Conservation (phyloP, 2,888 invertebrate genomes). For the Thecophora atra region DNA sequence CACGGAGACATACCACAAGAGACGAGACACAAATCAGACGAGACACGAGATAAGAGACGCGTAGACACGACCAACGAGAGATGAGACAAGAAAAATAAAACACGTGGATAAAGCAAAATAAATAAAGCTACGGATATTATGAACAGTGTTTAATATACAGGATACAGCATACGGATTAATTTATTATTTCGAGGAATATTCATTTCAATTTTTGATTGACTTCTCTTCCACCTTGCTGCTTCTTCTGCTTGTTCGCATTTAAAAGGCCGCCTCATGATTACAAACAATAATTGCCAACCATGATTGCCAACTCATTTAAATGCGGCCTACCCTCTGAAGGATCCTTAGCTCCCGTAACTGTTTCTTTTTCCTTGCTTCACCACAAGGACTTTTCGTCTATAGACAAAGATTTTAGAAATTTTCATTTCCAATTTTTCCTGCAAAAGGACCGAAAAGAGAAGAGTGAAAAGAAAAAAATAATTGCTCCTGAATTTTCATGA, state of each 20-base stretch:
- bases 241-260: not conserved
- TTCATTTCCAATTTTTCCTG: constrained; percentile 28
- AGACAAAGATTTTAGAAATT: not conserved
- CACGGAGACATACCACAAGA: too few relatives aligned
- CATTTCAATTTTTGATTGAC: not conserved
- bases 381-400: not conserved
- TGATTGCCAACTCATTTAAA: constrained; percentile 36
- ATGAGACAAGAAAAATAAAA: too few relatives aligned
- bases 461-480: constrained; percentile 46
- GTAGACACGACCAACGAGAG: too few relatives aligned
- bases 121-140: too few relatives aligned
- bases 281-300: not conserved
- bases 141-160: too few relatives aligned
- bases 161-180: too few relatives aligned
- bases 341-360: not conserved
- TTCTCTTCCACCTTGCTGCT: too few relatives aligned
- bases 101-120: too few relatives aligned
- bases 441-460: constrained; percentile 34
- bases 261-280: not conserved
- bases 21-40: too few relatives aligned
- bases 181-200: not conserved
- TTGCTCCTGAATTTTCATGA: constrained; percentile 49
- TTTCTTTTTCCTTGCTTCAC: not conserved
- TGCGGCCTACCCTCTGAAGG: not conserved
- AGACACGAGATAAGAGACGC: too few relatives aligned